phyloP scores from a whole-genome alignment of 2,113 vertebrate species.

The Neodon shergylaensis region DNA sequence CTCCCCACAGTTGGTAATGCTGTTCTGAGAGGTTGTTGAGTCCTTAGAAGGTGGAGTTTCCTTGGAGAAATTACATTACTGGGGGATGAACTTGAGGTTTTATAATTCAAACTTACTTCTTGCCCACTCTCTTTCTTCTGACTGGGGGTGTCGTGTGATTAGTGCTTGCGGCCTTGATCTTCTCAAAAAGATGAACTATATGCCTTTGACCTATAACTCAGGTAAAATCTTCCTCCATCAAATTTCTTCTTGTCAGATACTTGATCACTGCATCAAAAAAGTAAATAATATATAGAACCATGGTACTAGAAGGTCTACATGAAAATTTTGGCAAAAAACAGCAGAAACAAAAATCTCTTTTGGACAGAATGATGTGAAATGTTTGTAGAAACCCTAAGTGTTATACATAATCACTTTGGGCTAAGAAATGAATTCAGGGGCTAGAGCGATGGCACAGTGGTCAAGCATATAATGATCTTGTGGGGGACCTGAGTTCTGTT shows the following conservation, averaged over 20 bases:
- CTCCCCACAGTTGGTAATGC: neutral
- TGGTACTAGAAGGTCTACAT: neutral
- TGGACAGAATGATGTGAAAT: neutral
- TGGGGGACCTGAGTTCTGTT: neutral
- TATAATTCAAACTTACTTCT: neutral
- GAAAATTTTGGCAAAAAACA: neutral
- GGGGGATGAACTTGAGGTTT: neutral
- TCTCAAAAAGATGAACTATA: neutral
- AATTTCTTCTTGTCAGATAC: neutral
- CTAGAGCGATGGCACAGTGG: neutral
- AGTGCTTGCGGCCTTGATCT: accelerated
- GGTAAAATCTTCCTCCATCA: neutral
- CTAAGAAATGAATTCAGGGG: neutral
- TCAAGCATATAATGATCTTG: neutral
- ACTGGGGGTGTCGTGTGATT: neutral
- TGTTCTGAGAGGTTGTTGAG: neutral
- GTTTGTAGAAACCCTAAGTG: neutral
- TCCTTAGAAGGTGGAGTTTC: no score
- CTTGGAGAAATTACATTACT: neutral
- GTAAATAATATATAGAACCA: neutral
- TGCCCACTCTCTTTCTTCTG: neutral
- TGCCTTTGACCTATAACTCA: neutral
- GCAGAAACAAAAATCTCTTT: neutral
- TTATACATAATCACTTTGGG: neutral
- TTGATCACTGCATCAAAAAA: neutral